phyloP scores from a whole-genome alignment of 2,888 invertebrate genomes.

The Girardia tigrina region DNA sequence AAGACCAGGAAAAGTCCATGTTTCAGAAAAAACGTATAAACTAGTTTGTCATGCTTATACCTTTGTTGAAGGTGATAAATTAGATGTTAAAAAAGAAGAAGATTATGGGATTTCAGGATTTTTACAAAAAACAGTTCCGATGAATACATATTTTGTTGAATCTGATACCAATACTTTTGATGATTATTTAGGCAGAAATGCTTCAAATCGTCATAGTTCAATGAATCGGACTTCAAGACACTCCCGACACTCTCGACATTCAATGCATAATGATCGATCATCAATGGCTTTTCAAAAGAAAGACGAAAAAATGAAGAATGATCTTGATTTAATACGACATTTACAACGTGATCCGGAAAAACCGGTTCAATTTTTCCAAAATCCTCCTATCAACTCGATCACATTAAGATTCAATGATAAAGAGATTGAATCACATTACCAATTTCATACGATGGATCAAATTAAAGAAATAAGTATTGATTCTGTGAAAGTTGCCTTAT shows the following conservation, averaged over 20 bases:
- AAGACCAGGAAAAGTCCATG: slow-evolving; percentile 59
- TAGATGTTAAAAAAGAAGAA: slow-evolving; percentile 19
- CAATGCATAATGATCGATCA: background rate
- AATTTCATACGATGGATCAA: background rate
- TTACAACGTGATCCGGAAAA: slow-evolving; percentile 30
- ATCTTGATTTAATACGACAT: background rate
- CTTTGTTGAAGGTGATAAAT: background rate
- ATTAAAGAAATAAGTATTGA: background rate
- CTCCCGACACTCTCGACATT: background rate
- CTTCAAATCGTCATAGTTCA: no score
- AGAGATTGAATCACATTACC: slow-evolving; percentile 24
- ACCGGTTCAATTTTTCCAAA: slow-evolving; percentile 24
- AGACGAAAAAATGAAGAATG: background rate
- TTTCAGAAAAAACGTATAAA: slow-evolving; percentile 70
- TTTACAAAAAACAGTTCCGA: background rate
- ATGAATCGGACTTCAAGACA: background rate
- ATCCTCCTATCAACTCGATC: background rate
- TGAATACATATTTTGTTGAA: slow-evolving; percentile 33
- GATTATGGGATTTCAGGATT: slow-evolving; percentile 25
- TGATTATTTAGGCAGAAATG: background rate
- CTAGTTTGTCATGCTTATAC: slow-evolving; percentile 21
- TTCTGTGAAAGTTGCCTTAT: background rate
- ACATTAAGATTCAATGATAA: background rate
- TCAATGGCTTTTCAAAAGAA: background rate
- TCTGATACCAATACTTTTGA: background rate